Conservation (phyloP, 2,888 invertebrate species). For the Hyppa rectilinea region DNA sequence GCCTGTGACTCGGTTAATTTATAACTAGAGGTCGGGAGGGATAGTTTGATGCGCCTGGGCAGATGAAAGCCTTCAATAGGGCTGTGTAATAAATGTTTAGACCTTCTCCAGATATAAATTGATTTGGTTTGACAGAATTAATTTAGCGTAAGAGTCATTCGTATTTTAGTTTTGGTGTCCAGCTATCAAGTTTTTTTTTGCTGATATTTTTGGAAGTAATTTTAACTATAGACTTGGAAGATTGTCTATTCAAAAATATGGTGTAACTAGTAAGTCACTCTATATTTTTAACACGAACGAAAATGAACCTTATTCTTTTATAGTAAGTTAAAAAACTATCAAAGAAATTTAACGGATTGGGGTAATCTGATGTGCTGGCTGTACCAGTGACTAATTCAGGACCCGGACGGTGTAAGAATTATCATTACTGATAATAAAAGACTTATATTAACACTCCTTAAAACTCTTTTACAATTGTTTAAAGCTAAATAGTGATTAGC, state of each 20-base stretch:
- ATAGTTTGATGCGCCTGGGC: constrained; percentile 48
- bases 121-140: not conserved
- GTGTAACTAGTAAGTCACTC: no score
- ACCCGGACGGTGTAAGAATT: no score
- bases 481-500: no score
- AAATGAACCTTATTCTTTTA: no score
- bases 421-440: no score
- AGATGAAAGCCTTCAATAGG: constrained; percentile 43
- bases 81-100: constrained; percentile 21
- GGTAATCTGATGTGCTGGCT: no score
- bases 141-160: not conserved
- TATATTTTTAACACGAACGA: no score
- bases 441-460: no score
- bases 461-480: no score
- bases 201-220: not conserved
- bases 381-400: not conserved
- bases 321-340: no score
- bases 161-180: not conserved
- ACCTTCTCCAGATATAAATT: constrained; percentile 5
- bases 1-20: constrained; percentile 61
- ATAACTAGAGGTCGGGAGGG: constrained; percentile 48
- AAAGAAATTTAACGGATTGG: no score
- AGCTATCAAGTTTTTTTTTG: not conserved
- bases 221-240: not conserved
- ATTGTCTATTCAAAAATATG: not conserved